Evolutionary conservation across 2,888 invertebrate species (phyloP).

Genomic region (Buathra laborator): DNA sequence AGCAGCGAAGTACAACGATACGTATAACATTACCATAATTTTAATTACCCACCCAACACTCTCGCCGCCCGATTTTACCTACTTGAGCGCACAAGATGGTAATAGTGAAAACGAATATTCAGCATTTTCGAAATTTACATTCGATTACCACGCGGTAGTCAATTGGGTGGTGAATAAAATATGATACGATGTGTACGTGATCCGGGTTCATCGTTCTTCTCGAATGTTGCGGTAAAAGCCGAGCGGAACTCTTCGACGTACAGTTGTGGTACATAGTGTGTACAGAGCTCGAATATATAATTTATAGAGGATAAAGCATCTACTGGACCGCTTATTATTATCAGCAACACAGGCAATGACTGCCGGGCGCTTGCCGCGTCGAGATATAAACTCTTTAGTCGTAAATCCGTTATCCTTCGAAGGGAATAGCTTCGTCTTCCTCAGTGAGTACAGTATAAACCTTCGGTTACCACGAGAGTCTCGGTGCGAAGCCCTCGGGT

Average conservation of each 20-base stretch:
- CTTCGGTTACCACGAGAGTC: conserved; percentile 8
- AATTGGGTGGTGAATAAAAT: neutral
- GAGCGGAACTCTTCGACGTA: conserved; percentile 16
- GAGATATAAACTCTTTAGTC: conserved; percentile 63
- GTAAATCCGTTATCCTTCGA: conserved; percentile 68
- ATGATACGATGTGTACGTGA: conserved; percentile 14
- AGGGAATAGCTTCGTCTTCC: conserved; percentile 44
- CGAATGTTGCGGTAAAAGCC: neutral
- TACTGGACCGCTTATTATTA: conserved; percentile 47
- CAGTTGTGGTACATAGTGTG: neutral
- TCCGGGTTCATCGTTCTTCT: conserved; percentile 41
- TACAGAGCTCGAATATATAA: conserved; percentile 39
- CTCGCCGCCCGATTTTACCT: neutral
- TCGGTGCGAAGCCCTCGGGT: conserved; percentile 39
- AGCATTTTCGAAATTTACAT: neutral
- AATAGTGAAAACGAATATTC: neutral
- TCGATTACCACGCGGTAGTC: neutral
- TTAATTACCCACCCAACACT: conserved; percentile 23
- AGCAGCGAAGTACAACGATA: conserved; percentile 1
- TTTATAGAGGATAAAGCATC: conserved; percentile 52
- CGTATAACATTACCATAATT: conserved; percentile 51
- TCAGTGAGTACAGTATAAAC: conserved; percentile 37
- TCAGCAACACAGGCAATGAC: conserved; percentile 37
- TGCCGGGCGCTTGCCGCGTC: conserved; percentile 38
- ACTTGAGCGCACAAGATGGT: neutral